Evolutionary conservation across 2,797 vertebrate species (phyloP).

Genomic region (Dipus sagitta): DNA sequence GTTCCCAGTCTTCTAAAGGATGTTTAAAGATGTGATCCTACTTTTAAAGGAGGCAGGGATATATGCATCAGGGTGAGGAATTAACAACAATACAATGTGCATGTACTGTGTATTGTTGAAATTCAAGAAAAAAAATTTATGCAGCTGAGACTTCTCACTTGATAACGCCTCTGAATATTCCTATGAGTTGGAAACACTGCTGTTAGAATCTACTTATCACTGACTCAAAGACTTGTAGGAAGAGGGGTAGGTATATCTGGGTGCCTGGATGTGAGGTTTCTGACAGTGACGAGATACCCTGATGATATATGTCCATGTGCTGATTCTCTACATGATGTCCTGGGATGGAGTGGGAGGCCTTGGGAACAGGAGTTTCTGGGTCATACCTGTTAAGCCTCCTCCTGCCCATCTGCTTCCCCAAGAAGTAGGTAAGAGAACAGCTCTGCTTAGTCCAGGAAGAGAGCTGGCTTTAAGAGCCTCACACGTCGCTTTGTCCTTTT

Average conservation of each 20-base stretch:
- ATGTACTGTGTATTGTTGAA: not conserved
- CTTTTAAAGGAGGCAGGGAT: not conserved
- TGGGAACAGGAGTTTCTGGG: not conserved
- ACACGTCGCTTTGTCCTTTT: not conserved
- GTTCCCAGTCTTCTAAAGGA: not conserved
- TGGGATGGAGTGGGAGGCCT: rapidly evolving
- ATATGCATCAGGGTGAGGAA: not conserved
- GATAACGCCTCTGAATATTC: not conserved
- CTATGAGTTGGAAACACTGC: not conserved
- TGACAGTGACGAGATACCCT: not conserved
- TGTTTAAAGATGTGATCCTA: not conserved
- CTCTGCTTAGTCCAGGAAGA: not conserved
- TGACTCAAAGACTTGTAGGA: not conserved
- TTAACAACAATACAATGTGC: too few relatives aligned
- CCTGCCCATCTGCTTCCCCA: not conserved
- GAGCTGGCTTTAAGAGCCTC: not conserved
- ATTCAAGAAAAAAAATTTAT: slow-evolving; percentile 6
- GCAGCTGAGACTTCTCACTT: not conserved
- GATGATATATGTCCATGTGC: not conserved
- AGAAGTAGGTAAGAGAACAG: not conserved
- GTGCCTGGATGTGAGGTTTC: not conserved
- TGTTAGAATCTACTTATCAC: not conserved
- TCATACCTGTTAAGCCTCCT: not conserved
- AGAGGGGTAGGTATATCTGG: not conserved
- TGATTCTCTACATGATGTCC: not conserved